Evolutionary conservation across 2,888 invertebrate species (phyloP).

Genomic region (Acholoe squamosa): DNA sequence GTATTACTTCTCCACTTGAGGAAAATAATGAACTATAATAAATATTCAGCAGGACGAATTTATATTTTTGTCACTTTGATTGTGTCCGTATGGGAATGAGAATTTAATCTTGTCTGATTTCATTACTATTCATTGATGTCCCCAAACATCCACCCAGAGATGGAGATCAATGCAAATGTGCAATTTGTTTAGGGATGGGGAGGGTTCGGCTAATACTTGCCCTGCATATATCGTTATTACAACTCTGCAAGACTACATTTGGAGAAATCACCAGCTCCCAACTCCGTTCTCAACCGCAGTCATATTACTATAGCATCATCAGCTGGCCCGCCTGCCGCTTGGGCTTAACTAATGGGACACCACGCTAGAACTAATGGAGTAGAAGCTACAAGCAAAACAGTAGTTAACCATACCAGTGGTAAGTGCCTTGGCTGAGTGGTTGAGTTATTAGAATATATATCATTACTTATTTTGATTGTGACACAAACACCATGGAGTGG

Average conservation of each 20-base stretch:
- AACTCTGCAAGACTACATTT: constrained; percentile 6
- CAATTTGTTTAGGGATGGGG: neutral
- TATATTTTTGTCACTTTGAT: neutral
- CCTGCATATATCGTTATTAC: neutral
- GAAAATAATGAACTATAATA: constrained; percentile 1
- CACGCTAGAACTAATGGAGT: neutral
- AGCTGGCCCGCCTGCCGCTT: neutral
- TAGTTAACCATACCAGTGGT: too few species aligned
- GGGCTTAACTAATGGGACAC: neutral
- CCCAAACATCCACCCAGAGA: neutral
- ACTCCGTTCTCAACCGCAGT: neutral
- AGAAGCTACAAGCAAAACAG: too few species aligned
- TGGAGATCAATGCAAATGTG: neutral
- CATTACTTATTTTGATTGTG: neutral
- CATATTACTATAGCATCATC: constrained; percentile 23
- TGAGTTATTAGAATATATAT: too few species aligned
- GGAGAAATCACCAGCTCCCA: neutral
- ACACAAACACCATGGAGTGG: constrained; percentile 27
- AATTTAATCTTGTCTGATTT: neutral
- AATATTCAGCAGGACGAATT: constrained; percentile 27
- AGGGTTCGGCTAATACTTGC: neutral
- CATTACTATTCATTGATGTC: neutral
- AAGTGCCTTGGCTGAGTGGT: too few species aligned
- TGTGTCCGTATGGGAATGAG: neutral
- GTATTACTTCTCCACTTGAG: neutral